Evolutionary conservation across 1,140 invertebrate genomes (phyloP).

Genomic region (Trichogramma pretiosum): DNA sequence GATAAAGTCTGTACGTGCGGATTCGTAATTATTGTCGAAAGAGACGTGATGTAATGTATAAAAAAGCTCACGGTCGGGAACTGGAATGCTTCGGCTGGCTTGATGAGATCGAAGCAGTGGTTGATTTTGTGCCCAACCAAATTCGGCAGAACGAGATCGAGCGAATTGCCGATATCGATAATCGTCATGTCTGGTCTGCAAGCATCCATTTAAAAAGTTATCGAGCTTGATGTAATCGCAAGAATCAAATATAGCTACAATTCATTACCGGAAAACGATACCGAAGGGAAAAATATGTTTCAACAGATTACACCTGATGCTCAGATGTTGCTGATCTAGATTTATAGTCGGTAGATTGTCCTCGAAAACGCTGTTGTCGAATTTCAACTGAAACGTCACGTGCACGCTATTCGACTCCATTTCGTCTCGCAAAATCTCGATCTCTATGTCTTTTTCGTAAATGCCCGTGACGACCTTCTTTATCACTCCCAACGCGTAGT

Average conservation of each 20-base stretch:
- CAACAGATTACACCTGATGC: conserved; percentile 77
- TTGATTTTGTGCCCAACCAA: conserved; percentile 81
- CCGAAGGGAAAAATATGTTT: conserved; percentile 98
- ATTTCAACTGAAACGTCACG: conserved; percentile 85
- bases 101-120: conserved; percentile 80
- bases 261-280: conserved; percentile 85
- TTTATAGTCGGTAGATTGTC: conserved; percentile 71
- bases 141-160: conserved; percentile 84
- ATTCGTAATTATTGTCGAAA: too few relatives aligned
- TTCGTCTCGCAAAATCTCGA: conserved; percentile 80
- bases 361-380: conserved; percentile 85
- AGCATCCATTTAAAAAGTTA: too few relatives aligned
- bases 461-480: conserved; percentile 83
- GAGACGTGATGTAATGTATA: too few relatives aligned
- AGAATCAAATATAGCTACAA: too few relatives aligned
- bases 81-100: conserved; percentile 87
- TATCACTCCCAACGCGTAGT: conserved; percentile 96
- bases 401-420: conserved; percentile 82
- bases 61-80: too few relatives aligned
- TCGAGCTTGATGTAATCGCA: too few relatives aligned
- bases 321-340: conserved; percentile 74
- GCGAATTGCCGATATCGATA: conserved; percentile 77
- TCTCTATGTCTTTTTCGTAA: conserved; percentile 87
- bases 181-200: conserved; percentile 81
- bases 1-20: too few relatives aligned